Percentiles rank a stretch among this genome's conserved stretches.
These are phyloP conservation scores for Archegozetes longisetosus DNA, from an alignment of 1,140 invertebrate genomes.

Conservation along the genomic window DNA sequence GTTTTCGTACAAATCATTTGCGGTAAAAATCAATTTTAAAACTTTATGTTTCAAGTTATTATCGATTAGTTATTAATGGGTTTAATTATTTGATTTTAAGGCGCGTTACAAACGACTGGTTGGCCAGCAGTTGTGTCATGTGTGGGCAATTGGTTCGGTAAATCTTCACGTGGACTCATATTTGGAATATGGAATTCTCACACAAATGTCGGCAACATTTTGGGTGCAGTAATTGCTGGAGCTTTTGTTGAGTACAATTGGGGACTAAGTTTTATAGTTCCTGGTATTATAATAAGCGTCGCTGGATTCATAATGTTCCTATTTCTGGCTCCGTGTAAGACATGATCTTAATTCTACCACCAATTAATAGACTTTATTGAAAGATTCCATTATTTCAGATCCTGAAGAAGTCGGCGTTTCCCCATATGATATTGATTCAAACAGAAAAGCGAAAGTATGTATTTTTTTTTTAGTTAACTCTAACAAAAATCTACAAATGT, in stretches of 20 bases:
- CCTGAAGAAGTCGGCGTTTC: conserved; percentile 48
- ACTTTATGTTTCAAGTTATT: no score
- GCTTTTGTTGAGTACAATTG: conserved; percentile 69
- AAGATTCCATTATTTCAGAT: conserved; percentile 26
- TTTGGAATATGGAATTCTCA: conserved; percentile 94
- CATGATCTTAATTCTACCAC: conserved; percentile 76
- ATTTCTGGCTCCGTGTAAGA: conserved; percentile 58
- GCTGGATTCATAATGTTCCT: conserved; percentile 66
- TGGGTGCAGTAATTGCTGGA: conserved; percentile 64
- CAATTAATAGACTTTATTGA: background rate
- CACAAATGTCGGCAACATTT: conserved; percentile 85
- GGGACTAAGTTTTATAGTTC: conserved; percentile 80
- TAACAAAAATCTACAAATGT: background rate
- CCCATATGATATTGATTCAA: conserved; percentile 2
- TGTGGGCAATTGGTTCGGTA: conserved; percentile 86
- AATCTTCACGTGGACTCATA: conserved; percentile 51
- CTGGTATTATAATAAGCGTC: conserved; percentile 61
- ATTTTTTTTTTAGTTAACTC: background rate
- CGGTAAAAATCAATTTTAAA: conserved; percentile 2
- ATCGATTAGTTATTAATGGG: no score
- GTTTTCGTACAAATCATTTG: conserved; percentile 58
- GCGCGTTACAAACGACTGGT: conserved; percentile 74
- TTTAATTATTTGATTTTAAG: no score
- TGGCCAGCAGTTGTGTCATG: conserved; percentile 85
- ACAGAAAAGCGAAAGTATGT: background rate